A percentile compares a stretch with the other conserved stretches of the same genome.
phyloP scores from a whole-genome alignment of 2,888 invertebrate genomes.

The Scaptomyza cyrtandrae region DNA sequence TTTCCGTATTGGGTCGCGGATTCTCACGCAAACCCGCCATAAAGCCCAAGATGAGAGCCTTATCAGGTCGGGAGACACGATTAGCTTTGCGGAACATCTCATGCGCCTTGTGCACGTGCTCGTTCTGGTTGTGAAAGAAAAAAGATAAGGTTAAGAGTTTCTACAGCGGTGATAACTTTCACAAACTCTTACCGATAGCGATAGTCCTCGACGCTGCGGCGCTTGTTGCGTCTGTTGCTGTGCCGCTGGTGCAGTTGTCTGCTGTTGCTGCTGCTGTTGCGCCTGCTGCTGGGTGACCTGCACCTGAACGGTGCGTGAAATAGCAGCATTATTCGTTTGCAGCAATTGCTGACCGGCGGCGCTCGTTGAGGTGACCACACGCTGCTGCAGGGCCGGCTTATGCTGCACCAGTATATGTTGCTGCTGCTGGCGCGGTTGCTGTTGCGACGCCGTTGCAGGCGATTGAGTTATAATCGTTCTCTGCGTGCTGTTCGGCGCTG shows the following conservation, averaged over 20 bases:
- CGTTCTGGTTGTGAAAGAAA: slow-evolving; percentile 88
- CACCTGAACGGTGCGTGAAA: slow-evolving; percentile 79
- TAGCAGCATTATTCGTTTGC: slow-evolving; percentile 37
- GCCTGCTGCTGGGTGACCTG: slow-evolving; percentile 78
- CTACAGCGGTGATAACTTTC: too few species aligned
- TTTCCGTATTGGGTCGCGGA: slow-evolving; percentile 98
- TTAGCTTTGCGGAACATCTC: slow-evolving; percentile 99
- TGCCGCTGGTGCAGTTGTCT: slow-evolving; percentile 63
- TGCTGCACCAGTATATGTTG: slow-evolving; percentile 83
- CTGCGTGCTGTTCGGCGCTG: slow-evolving; percentile 80
- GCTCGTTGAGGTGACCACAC: slow-evolving; percentile 76
- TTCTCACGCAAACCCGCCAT: slow-evolving; percentile 99
- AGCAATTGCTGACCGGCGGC: slow-evolving; percentile 53
- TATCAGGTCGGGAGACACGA: slow-evolving; percentile 97
- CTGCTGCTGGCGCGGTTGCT: slow-evolving; percentile 82
- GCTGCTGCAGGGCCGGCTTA: slow-evolving; percentile 79
- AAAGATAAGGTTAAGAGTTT: not conserved
- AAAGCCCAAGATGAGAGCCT: slow-evolving; percentile 98
- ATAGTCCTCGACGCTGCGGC: slow-evolving; percentile 83
- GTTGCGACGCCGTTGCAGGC: slow-evolving; percentile 68
- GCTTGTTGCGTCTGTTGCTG: slow-evolving; percentile 60
- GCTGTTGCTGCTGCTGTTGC: slow-evolving; percentile 75
- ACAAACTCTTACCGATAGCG: slow-evolving; percentile 78
- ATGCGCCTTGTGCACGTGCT: slow-evolving; percentile 98
- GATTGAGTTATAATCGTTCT: slow-evolving; percentile 83